A percentile compares a stretch with the other conserved stretches of the same genome.
These are phyloP conservation scores for Lagopus muta DNA, from an alignment of 2,113 vertebrate species.

Conservation along the genomic window DNA sequence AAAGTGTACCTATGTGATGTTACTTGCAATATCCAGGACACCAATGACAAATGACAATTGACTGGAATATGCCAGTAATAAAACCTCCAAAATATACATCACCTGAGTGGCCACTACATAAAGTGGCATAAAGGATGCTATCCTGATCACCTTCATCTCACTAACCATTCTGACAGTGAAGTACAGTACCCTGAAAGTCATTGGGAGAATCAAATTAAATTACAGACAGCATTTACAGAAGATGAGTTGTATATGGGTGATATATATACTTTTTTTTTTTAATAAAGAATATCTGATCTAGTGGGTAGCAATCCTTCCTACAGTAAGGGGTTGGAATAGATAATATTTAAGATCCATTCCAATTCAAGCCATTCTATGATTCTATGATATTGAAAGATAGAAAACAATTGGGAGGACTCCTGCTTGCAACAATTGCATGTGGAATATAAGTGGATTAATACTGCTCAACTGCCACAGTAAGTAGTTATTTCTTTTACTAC, in stretches of 20 bases:
- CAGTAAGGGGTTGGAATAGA: not conserved
- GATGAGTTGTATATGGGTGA: not conserved
- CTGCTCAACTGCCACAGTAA: not conserved
- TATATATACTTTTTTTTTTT: not conserved
- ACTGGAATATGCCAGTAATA: not conserved
- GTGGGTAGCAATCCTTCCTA: not conserved
- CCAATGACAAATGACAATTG: not conserved
- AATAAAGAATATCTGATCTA: not conserved
- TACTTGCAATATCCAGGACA: not conserved
- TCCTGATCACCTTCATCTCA: not conserved
- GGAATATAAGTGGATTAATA: conserved; percentile 23
- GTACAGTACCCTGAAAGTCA: not conserved
- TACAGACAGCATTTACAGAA: not conserved
- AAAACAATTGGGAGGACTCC: conserved; percentile 13
- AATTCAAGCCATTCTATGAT: not conserved
- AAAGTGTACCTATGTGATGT: not conserved
- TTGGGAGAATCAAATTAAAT: conserved; percentile 13
- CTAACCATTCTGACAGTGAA: not conserved
- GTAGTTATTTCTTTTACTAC: not conserved
- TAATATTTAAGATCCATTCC: not conserved
- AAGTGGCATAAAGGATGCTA: not conserved
- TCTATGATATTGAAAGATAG: not conserved
- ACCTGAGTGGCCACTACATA: not conserved
- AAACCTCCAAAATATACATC: not conserved
- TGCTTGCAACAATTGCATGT: not conserved